Conservation (phyloP, 2,113 vertebrate genomes). For the Apodemus sylvaticus region DNA sequence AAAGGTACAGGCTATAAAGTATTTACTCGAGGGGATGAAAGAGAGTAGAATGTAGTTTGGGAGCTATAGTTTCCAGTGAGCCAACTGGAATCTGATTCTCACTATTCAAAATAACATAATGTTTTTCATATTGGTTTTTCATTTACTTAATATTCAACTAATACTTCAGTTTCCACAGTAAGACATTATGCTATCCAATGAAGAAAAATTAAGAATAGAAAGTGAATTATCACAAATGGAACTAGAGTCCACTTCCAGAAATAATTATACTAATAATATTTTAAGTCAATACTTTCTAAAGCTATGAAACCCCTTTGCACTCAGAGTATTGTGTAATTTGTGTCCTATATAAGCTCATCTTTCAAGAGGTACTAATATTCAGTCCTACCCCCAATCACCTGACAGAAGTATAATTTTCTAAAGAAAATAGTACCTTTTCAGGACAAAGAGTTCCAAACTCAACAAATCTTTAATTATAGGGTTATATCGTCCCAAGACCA, state of each 20-base stretch:
- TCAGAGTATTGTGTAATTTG: neutral
- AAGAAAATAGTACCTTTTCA: neutral
- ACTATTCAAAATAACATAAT: neutral
- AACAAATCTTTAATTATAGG: conserved; percentile 2
- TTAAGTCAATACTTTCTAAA: conserved; percentile 23
- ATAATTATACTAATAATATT: conserved; percentile 34
- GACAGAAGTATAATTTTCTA: neutral
- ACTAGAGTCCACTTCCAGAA: neutral
- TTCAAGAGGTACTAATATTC: neutral
- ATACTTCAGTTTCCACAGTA: neutral
- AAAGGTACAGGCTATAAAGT: neutral
- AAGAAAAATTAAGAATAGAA: conserved; percentile 2
- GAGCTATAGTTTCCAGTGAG: neutral
- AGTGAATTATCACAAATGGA: neutral
- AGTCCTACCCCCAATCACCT: neutral
- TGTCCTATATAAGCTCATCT: neutral
- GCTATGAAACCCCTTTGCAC: neutral
- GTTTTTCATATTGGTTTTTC: conserved; percentile 29
- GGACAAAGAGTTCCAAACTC: conserved; percentile 16
- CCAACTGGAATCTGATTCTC: neutral
- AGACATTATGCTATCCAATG: conserved; percentile 24
- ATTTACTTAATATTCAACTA: conserved; percentile 17
- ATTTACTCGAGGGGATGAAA: conserved; percentile 37
- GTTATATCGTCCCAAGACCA: neutral
- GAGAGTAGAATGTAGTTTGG: neutral